Base-by-base conservation (phyloP, 2,113 vertebrate genomes). In the Neolamprologus variostigma region DNA sequence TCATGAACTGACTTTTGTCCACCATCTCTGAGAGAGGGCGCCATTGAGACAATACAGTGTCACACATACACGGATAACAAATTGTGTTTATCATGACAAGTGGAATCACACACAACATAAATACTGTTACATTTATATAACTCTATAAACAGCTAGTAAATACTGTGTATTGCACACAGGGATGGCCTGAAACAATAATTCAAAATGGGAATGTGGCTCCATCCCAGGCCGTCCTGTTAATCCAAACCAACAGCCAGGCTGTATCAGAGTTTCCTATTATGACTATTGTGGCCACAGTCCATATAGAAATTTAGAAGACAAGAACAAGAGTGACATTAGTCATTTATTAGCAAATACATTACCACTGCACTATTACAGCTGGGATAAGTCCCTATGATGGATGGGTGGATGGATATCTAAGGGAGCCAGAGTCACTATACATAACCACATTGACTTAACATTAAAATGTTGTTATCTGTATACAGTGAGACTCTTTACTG, bases 141-240 rank as follows among this genome's bases (percentile, higher is more conserved):
- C 66, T 14, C n/a, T 71, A 23, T 71, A 71, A 71, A 71, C 35
- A 42, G n/a, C 35, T 71, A 71, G n/a, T 71, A 71, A 71, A 71
- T 71, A 71, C 1, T 45, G 37, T 26, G 66, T 45, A 73, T 26
- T 45, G 68, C 68, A 73, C 37, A 23, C 5, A 73, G 40, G 8
- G 37, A 45, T 73, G 21, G 8, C 14, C 40, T 73, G 37, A 73
- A 73, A 26, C 40, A 45, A 45, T 45, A 0, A 73, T 26, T 73
- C 68, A 73, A 45, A 45, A 42, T 73, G 21, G 40, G 13, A 71
- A 71, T 42, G 66, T 71, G 35, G 33, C 63, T 68, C 63, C 63
- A 21, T 68, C 63, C 33, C 19, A 68, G 63, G 0, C 63, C 10
- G 3, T 5, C 0, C 63, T 71, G n/a, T 71, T 71, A 71, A 71